These are phyloP conservation scores for Netelia inedita DNA, from an alignment of 2,888 invertebrate genomes.

Conservation along the genomic window DNA sequence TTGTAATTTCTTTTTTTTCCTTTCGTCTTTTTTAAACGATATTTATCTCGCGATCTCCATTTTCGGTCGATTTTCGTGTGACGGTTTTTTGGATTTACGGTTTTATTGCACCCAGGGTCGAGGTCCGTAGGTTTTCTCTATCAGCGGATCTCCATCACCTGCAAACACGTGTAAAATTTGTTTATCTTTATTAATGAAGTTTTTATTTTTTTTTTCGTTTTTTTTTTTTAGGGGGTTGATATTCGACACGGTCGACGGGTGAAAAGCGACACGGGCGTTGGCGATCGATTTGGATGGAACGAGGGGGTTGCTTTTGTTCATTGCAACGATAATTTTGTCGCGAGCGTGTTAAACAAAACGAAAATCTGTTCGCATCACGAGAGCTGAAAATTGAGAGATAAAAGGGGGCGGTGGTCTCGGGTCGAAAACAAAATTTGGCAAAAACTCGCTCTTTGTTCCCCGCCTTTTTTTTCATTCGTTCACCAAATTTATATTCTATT, in stretches of 20 bases:
- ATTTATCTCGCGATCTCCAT: not conserved
- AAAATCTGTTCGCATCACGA: too few species aligned
- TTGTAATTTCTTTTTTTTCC: not conserved
- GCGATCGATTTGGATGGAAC: too few species aligned
- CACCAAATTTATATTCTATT: too few species aligned
- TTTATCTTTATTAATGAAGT: not conserved
- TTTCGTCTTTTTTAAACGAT: not conserved
- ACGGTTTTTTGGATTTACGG: not conserved
- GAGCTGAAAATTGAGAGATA: too few species aligned
- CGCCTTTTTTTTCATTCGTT: too few species aligned
- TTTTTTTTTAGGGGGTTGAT: not conserved
- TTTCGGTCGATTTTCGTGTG: not conserved
- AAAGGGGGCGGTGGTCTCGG: too few species aligned
- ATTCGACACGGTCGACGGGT: conserved; percentile 12
- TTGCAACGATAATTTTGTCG: too few species aligned
- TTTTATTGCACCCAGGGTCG: too few species aligned
- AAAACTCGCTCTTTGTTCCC: too few species aligned
- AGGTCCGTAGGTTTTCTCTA: not conserved
- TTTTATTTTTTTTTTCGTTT: not conserved
- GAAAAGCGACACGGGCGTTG: conserved; percentile 1
- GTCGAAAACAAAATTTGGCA: too few species aligned
- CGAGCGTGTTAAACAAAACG: too few species aligned
- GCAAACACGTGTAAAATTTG: conserved; percentile 13
- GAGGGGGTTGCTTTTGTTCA: too few species aligned
- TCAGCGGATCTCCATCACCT: conserved; percentile 48